These are phyloP conservation scores for Vireo altiloquus DNA, from an alignment of 2,113 vertebrate genomes.

Conservation along the genomic window DNA sequence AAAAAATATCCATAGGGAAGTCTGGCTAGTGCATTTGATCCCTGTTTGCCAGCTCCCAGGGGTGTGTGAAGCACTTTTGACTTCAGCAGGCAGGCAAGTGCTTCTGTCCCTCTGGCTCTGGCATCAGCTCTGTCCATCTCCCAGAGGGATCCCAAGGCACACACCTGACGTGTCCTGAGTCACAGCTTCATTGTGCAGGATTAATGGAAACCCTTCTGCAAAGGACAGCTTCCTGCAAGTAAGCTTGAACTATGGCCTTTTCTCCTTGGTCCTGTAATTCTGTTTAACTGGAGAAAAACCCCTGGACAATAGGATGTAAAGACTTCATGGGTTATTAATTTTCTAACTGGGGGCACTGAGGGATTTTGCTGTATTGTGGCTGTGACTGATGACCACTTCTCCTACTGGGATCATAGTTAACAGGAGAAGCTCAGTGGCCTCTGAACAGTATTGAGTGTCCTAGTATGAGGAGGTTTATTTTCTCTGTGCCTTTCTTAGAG, in stretches of 20 bases:
- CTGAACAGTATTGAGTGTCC: background rate
- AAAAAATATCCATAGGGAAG: background rate
- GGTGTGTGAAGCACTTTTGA: background rate
- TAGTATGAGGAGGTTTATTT: background rate
- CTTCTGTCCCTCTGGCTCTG: background rate
- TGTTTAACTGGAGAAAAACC: background rate
- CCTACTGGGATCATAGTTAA: background rate
- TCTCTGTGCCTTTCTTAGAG: conserved; percentile 16
- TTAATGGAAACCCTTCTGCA: background rate
- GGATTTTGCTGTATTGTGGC: background rate
- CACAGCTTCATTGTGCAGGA: background rate
- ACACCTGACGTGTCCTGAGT: background rate
- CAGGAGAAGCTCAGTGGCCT: background rate
- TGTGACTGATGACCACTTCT: background rate
- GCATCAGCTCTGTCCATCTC: background rate
- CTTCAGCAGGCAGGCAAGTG: background rate
- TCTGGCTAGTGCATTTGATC: background rate
- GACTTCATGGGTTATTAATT: background rate
- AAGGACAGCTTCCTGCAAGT: background rate
- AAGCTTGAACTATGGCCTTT: background rate
- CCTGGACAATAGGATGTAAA: background rate
- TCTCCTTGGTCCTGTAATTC: background rate
- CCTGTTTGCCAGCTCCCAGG: background rate
- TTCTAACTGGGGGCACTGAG: background rate
- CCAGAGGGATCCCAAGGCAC: background rate